Evolutionary conservation across 2,888 invertebrate species (phyloP).

Genomic region (Electrophaes corylata): DNA sequence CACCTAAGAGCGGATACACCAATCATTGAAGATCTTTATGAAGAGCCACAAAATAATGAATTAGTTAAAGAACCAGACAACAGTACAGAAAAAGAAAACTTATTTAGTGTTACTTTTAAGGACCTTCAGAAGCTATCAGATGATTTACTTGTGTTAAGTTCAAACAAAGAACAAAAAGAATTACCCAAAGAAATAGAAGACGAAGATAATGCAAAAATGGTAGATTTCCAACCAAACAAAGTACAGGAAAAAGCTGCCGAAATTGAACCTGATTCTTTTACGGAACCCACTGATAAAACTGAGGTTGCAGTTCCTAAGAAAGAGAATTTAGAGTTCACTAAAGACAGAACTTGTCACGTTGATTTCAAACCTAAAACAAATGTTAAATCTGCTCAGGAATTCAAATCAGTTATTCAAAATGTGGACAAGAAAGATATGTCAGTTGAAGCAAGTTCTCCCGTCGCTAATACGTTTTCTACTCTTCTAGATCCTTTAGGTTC

Average conservation of each 20-base stretch:
- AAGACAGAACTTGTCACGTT: slow-evolving; percentile 20
- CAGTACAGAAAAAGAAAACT: slow-evolving; percentile 9
- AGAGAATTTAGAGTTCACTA: neutral
- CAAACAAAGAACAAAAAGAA: slow-evolving; percentile 23
- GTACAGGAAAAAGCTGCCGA: neutral
- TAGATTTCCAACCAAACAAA: slow-evolving; percentile 7
- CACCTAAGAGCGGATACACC: slow-evolving; percentile 1
- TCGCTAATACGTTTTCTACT: slow-evolving; percentile 40
- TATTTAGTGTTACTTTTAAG: slow-evolving; percentile 40
- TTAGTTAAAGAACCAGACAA: neutral
- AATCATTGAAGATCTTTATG: neutral
- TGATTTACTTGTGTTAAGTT: slow-evolving; percentile 50
- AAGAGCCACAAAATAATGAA: slow-evolving; percentile 1
- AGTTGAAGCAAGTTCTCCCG: slow-evolving; percentile 55
- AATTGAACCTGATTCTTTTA: neutral
- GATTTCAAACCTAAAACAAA: slow-evolving; percentile 9
- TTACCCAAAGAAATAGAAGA: slow-evolving; percentile 6
- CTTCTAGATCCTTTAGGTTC: slow-evolving; percentile 30
- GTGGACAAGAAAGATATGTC: slow-evolving; percentile 47
- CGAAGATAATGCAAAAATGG: neutral
- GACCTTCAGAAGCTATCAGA: slow-evolving; percentile 68
- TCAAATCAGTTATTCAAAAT: slow-evolving; percentile 15
- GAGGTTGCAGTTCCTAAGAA: neutral
- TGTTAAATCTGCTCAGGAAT: neutral
- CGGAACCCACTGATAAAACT: neutral